Evolutionary conservation across 23 tunicate species (phyloP), one percentile per base, ranked within the genome.

Genomic region (Oikopleura vanhoeffeni): DNA sequence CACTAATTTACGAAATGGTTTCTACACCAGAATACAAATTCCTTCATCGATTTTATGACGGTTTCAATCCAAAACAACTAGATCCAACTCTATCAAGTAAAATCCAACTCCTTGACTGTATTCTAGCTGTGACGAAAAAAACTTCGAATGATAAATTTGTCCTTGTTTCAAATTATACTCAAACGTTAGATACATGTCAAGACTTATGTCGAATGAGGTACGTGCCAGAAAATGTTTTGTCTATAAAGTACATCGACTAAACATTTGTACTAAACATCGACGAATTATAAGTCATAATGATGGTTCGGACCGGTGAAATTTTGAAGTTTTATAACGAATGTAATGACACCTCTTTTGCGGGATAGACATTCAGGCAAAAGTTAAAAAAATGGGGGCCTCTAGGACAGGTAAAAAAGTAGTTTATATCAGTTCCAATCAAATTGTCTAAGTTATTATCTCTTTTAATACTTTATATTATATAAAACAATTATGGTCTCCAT

Each of bases 141-240:
- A 67, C 88, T 8, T 87, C 90, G 41, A 76, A 60, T 41, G 97
- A 92, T 57, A 92, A 92, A 57, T 89, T 89, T 83, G 93, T 92
- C n/a, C 89, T 92, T 1, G 97, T 92, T 36, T 92, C 97, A 36
- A 92, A 92, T 71, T 92, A 92, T 87, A 92, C 97, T 0, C 97
- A 92, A 57, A 92, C 97, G 0, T 85, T 92, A 42, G 97, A 92
- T 86, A 76, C 90, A 35, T 92, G 97, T 57, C 93, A 92, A 79
- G 88, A 92, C 40, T 86, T 92, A 0, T 92, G 91, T 76, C 67
- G 93, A 60, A 71, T 85, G 64, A 33, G n/a, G n/a, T n/a, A n/a
- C n/a, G n/a, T n/a, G n/a, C n/a, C n/a, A n/a, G n/a, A 76, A 91
- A 64, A 88, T 91, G 97, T 91, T 57, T 0, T 85, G 39, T 3